Conservation (phyloP, 92 coral and sea anemone genomes). For the Palythoa caribaeorum region DNA sequence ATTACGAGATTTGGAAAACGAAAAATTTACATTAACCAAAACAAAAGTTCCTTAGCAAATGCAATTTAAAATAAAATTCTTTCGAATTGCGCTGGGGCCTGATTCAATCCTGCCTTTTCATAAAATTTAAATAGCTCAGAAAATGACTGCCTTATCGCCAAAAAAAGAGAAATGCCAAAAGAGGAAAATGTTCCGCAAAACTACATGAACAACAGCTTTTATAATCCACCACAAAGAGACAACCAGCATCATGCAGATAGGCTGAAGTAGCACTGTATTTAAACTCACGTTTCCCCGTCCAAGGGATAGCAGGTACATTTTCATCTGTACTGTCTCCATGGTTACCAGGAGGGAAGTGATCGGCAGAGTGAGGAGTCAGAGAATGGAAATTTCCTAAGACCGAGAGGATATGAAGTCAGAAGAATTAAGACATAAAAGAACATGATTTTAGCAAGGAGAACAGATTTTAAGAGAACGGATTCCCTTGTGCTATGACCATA, state of each 20-base stretch:
- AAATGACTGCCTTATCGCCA: not conserved
- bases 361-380: not conserved
- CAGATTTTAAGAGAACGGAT: too few species aligned
- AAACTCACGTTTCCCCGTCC: constrained; percentile 87
- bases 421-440: not conserved
- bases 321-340: constrained; percentile 80
- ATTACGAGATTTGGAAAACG: not conserved
- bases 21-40: not conserved
- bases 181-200: not conserved
- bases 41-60: too few species aligned
- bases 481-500: too few species aligned
- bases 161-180: not conserved
- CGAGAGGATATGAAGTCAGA: not conserved
- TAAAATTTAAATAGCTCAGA: too few species aligned
- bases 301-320: constrained; percentile 77
- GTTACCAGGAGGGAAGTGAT: constrained; percentile 17
- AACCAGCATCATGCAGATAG: not conserved
- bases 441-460: not conserved
- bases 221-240: not conserved
- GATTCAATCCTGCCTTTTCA: too few species aligned
- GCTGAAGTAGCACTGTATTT: not conserved
- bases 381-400: constrained; percentile 8
- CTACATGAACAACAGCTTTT: not conserved
- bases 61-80: too few species aligned
- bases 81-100: too few species aligned